These are phyloP conservation scores for Malurus melanocephalus DNA, from an alignment of 2,113 vertebrate species.

Conservation along the genomic window DNA sequence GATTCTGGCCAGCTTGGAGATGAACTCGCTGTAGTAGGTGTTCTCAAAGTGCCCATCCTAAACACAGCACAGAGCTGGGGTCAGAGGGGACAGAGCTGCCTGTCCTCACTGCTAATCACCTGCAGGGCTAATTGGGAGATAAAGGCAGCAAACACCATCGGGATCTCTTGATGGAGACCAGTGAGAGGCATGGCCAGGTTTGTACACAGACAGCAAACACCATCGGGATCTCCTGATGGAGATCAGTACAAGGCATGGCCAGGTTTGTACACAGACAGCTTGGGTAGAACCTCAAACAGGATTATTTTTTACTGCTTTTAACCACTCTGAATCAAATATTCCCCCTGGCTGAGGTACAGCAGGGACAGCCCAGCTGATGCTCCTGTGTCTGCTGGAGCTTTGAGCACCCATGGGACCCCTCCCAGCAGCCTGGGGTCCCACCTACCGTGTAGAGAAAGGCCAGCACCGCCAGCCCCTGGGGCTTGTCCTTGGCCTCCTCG, in stretches of 20 bases:
- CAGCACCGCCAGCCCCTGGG: slow-evolving; percentile 84
- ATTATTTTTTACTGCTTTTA: neutral
- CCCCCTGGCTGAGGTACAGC: neutral
- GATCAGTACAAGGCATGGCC: neutral
- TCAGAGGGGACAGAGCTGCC: neutral
- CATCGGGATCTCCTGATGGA: neutral
- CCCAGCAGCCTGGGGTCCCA: neutral
- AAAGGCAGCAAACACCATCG: neutral
- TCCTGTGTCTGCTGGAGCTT: neutral
- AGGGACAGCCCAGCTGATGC: neutral
- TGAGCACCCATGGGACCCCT: neutral
- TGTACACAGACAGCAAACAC: neutral
- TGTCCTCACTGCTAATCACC: neutral
- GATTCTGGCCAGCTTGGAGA: slow-evolving; percentile 79
- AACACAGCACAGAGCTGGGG: neutral
- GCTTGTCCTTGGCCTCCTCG: slow-evolving; percentile 74
- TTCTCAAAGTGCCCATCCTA: slow-evolving; percentile 87
- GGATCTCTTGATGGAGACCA: neutral
- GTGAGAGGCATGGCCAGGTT: neutral
- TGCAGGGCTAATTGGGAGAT: neutral
- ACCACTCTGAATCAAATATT: neutral
- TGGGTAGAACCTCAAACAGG: too few relatives aligned
- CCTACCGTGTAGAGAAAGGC: slow-evolving; percentile 84
- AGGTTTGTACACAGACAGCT: neutral
- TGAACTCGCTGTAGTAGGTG: slow-evolving; percentile 87